A percentile compares a stretch with the other conserved stretches of the same genome.
phyloP scores from a whole-genome alignment of 1,140 invertebrate species.

The Riptortus pedestris region DNA sequence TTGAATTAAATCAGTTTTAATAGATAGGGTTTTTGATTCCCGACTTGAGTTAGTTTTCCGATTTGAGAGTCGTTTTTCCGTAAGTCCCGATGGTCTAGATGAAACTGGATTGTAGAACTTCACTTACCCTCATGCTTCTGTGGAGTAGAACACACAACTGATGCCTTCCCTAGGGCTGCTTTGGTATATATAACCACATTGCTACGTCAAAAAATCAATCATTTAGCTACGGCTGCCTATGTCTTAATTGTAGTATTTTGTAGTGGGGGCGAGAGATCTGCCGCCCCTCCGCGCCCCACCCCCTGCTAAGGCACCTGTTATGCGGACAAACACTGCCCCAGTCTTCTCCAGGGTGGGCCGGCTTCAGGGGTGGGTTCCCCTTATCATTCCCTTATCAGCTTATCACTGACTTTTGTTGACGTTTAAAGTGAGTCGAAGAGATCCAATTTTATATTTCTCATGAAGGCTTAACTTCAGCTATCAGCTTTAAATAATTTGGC shows the following conservation, averaged over 20 bases:
- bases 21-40: neutral
- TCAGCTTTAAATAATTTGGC: too few species aligned
- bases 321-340: too few species aligned
- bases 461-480: too few species aligned
- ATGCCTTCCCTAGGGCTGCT: neutral
- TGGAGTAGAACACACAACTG: neutral
- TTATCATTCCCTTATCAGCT: too few species aligned
- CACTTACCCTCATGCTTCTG: neutral
- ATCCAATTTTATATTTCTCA: too few species aligned
- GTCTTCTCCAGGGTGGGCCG: too few species aligned
- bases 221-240: neutral
- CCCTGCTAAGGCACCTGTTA: neutral
- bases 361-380: too few species aligned
- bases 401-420: too few species aligned
- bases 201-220: neutral
- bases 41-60: neutral
- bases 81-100: neutral
- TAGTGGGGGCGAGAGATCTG: neutral
- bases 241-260: neutral
- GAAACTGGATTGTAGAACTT: neutral
- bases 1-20: neutral
- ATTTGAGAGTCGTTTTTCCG: neutral
- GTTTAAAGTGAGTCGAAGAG: too few species aligned
- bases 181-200: neutral
- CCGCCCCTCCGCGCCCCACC: neutral